These are phyloP conservation scores for Leucosticte australis DNA, from an alignment of 2,113 vertebrate genomes.

Conservation along the genomic window DNA sequence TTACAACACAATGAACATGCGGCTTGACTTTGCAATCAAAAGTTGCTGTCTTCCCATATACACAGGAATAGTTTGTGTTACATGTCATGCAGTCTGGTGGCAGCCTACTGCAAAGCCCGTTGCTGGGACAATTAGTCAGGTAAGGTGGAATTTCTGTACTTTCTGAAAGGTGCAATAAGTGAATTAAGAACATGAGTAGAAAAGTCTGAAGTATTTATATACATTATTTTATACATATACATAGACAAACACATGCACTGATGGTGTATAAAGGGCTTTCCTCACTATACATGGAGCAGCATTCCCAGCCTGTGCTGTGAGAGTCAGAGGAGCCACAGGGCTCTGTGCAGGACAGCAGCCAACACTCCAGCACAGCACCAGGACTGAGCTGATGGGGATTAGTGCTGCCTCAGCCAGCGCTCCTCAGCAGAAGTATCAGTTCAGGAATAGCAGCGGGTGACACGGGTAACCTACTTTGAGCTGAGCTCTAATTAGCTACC, in stretches of 20 bases:
- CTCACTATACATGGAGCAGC: not conserved
- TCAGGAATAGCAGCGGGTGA: not conserved
- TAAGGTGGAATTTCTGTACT: constrained; percentile 71
- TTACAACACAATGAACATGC: constrained; percentile 88
- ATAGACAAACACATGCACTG: too few species aligned
- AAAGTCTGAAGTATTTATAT: not conserved
- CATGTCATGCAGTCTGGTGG: constrained; percentile 88
- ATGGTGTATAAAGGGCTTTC: fast-evolving
- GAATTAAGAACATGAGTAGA: not conserved
- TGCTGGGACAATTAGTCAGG: constrained; percentile 85
- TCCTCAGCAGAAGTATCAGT: not conserved
- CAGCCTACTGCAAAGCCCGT: constrained; percentile 83
- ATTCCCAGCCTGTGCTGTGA: not conserved
- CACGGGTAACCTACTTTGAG: not conserved
- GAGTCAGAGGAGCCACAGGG: not conserved
- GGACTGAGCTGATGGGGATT: not conserved
- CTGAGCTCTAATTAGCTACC: not conserved
- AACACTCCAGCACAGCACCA: not conserved
- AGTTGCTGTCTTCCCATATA: constrained; percentile 80
- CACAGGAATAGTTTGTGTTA: constrained; percentile 84
- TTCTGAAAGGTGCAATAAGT: constrained; percentile 40
- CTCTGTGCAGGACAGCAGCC: not conserved
- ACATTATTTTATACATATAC: not conserved
- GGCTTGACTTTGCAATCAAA: constrained; percentile 85
- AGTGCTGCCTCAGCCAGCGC: fast-evolving